Conservation (phyloP, 2,797 vertebrate species). For the Sebastes iracundus region DNA sequence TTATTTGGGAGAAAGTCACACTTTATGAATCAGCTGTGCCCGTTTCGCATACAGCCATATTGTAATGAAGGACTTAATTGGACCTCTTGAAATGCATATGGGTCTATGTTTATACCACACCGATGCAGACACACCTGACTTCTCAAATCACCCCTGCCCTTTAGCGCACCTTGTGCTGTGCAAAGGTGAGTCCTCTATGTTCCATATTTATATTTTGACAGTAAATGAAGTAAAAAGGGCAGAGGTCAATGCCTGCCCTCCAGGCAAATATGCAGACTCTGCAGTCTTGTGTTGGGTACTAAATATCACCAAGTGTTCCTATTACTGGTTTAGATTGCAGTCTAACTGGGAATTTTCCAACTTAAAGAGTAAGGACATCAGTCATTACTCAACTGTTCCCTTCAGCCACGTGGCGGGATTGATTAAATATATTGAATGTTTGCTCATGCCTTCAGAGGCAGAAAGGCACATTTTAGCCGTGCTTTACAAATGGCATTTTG, state of each 20-base stretch:
- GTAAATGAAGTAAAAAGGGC: constrained; percentile 76
- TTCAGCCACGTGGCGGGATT: constrained; percentile 15
- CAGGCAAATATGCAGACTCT: constrained; percentile 58
- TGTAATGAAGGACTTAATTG: constrained; percentile 66
- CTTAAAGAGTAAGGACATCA: constrained; percentile 24
- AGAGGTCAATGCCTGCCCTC: constrained; percentile 65
- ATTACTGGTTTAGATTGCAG: constrained; percentile 23
- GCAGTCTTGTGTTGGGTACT: constrained; percentile 63
- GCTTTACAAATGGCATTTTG: constrained; percentile 10
- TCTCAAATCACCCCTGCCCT: constrained; percentile 65
- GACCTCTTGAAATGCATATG: constrained; percentile 62
- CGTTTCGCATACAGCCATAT: constrained; percentile 37
- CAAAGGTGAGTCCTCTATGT: constrained; percentile 65
- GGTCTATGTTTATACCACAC: constrained; percentile 60
- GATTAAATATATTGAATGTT: constrained; percentile 47
- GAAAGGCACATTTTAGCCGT: constrained; percentile 4
- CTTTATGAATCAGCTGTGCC: constrained; percentile 5
- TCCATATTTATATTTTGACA: constrained; percentile 80
- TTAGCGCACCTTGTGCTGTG: constrained; percentile 37
- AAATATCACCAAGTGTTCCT: constrained; percentile 53
- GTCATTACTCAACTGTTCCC: constrained; percentile 36
- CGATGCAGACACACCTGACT: constrained; percentile 67
- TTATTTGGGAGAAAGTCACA: constrained; percentile 43
- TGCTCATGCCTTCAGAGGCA: constrained; percentile 30
- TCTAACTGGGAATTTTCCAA: constrained; percentile 25